Evolutionary conservation across 2,113 vertebrate species (phyloP).

Genomic region (Leucopsar rothschildi): DNA sequence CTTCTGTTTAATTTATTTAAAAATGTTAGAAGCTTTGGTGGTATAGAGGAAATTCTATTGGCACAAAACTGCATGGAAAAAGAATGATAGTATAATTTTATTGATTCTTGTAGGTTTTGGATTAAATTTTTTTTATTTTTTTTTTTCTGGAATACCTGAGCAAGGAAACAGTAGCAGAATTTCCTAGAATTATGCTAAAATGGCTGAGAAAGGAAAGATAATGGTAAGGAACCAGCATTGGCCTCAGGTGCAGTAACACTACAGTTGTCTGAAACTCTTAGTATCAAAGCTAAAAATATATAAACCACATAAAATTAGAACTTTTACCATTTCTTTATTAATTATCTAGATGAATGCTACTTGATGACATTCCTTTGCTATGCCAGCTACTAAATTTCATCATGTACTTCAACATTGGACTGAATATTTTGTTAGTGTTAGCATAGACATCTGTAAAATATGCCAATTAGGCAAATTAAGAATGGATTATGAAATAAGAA

Average conservation of each 20-base stretch:
- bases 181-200: not conserved
- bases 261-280: not conserved
- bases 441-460: not conserved
- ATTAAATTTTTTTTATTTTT: not conserved
- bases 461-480: not conserved
- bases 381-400: not conserved
- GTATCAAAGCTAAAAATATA: not conserved
- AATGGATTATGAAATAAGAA: not conserved
- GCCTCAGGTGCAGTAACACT: not conserved
- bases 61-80: conserved; percentile 21
- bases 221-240: not conserved
- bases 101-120: not conserved
- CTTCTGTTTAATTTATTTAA: conserved; percentile 56
- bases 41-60: not conserved
- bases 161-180: not conserved
- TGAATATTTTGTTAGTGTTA: not conserved
- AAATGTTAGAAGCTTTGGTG: not conserved
- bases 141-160: not conserved
- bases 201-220: not conserved
- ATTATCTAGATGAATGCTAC: not conserved
- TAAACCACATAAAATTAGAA: not conserved
- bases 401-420: not conserved
- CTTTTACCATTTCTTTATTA: not conserved
- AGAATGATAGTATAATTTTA: not conserved
- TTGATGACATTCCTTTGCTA: not conserved